Conservation (phyloP, 2,888 invertebrate species). For the Graphium colonna region DNA sequence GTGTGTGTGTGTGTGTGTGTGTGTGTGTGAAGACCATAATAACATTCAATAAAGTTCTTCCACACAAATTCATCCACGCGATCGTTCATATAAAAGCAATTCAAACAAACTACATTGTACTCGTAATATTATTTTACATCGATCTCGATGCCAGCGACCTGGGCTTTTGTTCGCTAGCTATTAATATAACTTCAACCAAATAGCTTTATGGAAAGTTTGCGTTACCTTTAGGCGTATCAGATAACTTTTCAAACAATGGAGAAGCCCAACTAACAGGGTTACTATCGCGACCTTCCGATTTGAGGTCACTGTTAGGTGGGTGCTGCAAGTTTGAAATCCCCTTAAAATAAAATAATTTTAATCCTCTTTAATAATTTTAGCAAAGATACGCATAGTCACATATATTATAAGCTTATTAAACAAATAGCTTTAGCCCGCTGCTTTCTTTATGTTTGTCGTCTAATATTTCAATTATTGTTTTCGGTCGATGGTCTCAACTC, state of each 20-base stretch:
- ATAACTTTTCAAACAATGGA: slow-evolving; percentile 6
- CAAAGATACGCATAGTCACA: neutral
- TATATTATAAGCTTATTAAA: no score
- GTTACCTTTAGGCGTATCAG: slow-evolving; percentile 5
- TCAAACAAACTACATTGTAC: neutral
- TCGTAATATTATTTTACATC: neutral
- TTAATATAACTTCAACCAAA: slow-evolving; percentile 12
- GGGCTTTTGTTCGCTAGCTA: slow-evolving; percentile 6
- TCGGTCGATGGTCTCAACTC: no score
- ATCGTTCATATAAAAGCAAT: neutral
- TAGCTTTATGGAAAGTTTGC: slow-evolving; percentile 1
- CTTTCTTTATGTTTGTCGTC: no score
- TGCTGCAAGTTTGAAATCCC: neutral
- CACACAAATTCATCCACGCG: neutral
- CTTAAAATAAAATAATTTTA: neutral
- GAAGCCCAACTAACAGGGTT: neutral
- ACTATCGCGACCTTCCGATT: neutral
- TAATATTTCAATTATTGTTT: no score
- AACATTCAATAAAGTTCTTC: slow-evolving; percentile 6
- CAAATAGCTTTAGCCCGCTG: no score
- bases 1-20: no score
- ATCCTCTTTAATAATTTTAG: slow-evolving; percentile 16
- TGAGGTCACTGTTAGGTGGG: neutral
- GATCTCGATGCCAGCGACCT: neutral
- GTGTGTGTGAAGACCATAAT: no score